Evolutionary conservation across 2,113 vertebrate genomes (phyloP).

Genomic region (Marmota flaviventris): DNA sequence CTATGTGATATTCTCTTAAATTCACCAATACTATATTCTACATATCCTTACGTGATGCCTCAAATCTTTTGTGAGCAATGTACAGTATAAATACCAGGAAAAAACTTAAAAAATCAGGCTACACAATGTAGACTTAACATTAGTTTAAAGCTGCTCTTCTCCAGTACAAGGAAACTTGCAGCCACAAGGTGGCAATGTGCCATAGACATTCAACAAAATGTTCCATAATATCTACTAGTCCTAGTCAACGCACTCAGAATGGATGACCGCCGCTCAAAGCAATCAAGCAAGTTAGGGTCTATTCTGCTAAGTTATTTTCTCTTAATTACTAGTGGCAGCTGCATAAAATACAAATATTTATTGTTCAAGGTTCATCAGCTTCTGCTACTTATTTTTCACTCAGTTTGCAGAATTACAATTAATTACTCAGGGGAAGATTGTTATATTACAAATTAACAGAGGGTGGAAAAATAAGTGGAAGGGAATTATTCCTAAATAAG

Average conservation of each 20-base stretch:
- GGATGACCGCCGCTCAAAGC: neutral
- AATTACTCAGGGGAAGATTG: slow-evolving; percentile 61
- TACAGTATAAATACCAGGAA: neutral
- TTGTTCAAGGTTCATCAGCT: slow-evolving; percentile 66
- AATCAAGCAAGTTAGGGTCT: neutral
- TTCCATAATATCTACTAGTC: neutral
- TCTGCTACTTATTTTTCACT: slow-evolving; percentile 64
- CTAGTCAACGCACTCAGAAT: neutral
- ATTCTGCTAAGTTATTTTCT: slow-evolving; percentile 66
- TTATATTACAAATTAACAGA: slow-evolving; percentile 65
- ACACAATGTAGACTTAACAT: neutral
- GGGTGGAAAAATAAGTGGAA: neutral
- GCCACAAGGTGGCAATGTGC: slow-evolving; percentile 83
- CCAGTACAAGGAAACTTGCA: neutral
- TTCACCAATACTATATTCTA: neutral
- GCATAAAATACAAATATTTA: slow-evolving; percentile 71
- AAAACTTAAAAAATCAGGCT: neutral
- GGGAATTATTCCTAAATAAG: slow-evolving; percentile 51
- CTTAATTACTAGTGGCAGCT: slow-evolving; percentile 68
- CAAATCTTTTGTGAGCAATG: slow-evolving; percentile 18
- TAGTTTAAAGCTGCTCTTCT: neutral
- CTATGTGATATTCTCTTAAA: neutral
- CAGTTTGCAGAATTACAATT: slow-evolving; percentile 59
- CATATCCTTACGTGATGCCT: neutral
- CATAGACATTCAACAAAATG: slow-evolving; percentile 58